Percentiles rank a stretch among this genome's conserved stretches.
Conservation (phyloP, 2,888 invertebrate genomes). For the Caenorhabditis drosophilae region DNA sequence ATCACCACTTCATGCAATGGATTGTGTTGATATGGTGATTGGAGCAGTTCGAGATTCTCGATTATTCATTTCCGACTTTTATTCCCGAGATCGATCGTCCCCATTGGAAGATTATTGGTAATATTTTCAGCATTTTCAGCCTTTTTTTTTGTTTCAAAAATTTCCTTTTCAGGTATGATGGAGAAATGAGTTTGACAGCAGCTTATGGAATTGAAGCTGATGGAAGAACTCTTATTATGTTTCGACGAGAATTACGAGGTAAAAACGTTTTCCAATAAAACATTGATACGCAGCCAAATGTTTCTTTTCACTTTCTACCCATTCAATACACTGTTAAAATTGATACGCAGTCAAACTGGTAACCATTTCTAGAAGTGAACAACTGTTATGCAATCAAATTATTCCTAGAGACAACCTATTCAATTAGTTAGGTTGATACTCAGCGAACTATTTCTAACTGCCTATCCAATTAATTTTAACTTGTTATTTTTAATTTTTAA, state of each 20-base stretch:
- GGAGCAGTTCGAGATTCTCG: constrained; percentile 55
- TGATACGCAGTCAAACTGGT: too few species aligned
- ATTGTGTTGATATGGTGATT: constrained; percentile 63
- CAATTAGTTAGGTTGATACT: too few species aligned
- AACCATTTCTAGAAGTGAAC: too few species aligned
- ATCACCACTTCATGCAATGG: constrained; percentile 65
- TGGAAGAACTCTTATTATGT: constrained; percentile 65
- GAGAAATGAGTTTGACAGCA: constrained; percentile 62
- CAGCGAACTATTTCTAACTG: too few species aligned
- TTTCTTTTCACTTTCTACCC: too few species aligned
- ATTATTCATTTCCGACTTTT: constrained; percentile 60
- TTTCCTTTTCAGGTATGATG: constrained; percentile 51
- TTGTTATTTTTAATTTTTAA: too few species aligned
- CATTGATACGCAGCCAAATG: too few species aligned
- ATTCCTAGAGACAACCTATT: too few species aligned
- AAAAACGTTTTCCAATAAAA: not conserved
- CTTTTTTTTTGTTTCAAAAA: not conserved
- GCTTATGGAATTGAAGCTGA: constrained; percentile 61
- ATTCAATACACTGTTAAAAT: too few species aligned
- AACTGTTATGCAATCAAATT: too few species aligned
- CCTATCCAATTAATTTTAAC: too few species aligned
- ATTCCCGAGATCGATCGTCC: constrained; percentile 64
- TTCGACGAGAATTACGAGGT: constrained; percentile 59
- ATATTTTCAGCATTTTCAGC: not conserved
- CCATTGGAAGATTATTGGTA: constrained; percentile 61